Evolutionary conservation across 2,113 vertebrate genomes (phyloP).

Genomic region (Istiophorus platypterus): DNA sequence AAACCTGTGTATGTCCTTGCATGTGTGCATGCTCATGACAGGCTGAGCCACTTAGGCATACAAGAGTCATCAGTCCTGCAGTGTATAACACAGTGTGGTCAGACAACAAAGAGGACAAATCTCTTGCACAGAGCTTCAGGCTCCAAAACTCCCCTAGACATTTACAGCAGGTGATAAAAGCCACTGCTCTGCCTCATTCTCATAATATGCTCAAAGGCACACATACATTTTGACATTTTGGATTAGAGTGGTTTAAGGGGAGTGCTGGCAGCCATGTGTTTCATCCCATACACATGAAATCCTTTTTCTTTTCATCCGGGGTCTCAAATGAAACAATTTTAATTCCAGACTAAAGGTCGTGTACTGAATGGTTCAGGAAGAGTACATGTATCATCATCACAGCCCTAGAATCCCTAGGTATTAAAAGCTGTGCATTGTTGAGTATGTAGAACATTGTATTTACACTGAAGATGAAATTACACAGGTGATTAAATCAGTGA

Average conservation of each 20-base stretch:
- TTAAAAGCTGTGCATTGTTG: not conserved
- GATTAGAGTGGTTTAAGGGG: not conserved
- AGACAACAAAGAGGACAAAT: constrained; percentile 26
- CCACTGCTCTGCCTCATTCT: constrained; percentile 12
- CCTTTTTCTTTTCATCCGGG: not conserved
- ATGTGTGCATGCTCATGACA: constrained; percentile 33
- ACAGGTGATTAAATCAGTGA: not conserved
- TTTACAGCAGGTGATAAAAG: constrained; percentile 40
- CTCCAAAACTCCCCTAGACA: constrained; percentile 5
- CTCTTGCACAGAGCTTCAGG: not conserved
- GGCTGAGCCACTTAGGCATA: constrained; percentile 11
- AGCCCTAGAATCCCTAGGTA: not conserved
- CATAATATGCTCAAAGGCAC: constrained; percentile 1
- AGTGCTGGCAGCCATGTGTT: not conserved
- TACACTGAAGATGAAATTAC: not conserved
- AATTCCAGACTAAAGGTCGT: too few species aligned
- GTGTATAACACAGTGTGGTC: constrained; percentile 21
- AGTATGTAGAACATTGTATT: not conserved
- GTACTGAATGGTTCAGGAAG: too few species aligned
- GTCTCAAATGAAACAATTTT: too few species aligned
- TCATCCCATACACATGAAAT: too few species aligned
- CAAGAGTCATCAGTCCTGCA: constrained; percentile 32
- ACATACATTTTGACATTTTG: constrained; percentile 1
- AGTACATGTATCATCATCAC: not conserved
- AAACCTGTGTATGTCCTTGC: constrained; percentile 45